Base-by-base conservation (phyloP, 2,888 invertebrate genomes). In the Deroplatys truncata region DNA sequence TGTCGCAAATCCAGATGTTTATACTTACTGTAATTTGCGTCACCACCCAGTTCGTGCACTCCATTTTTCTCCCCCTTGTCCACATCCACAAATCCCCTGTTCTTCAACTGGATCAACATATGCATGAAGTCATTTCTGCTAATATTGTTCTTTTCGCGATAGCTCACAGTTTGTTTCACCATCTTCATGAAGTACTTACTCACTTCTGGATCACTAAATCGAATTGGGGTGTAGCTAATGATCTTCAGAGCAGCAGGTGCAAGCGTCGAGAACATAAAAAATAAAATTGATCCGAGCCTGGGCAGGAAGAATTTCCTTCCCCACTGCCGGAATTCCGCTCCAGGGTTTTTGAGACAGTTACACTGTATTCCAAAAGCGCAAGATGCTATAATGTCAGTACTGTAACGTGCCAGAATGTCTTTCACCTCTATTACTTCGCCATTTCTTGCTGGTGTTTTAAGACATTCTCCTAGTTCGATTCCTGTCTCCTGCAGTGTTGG, bases 291-390 rank as follows among this genome's bases (percentile, higher is more conserved):
- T 86, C 29, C 28, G 28, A 16, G 92, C 84, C 93, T 90, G 43
- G 93, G 93, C 16, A 91, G 92, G 15, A 56, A 0, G 92, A 92
- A 31, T 92, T 91, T 88, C 90, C 91, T 0, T 91, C 92, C 91
- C 93, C 92, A 49, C 92, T 87, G 43, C 92, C 92, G 87, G 93
- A 94, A 56, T 93, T 93, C 2, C 92, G 94, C 91, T 35, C 94
- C 92, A 1, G 90, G 90, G 43, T 92, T 89, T 88, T 93, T 93
- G 0, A 92, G 92, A 0, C 92, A 92, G 84, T 93, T 91, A 3
- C 92, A 92, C 15, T 92, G 92, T 9, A 94, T 93, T 0, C 94
- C 94, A 90, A 94, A 94, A 0, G 94, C 93, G 1, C 93, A 92
- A 0, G 93, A 93, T 0, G 92, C 92, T 7, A 94, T 93, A 7